Conservation (phyloP, 2,888 invertebrate genomes). For the Nemotelus nigrinus region DNA sequence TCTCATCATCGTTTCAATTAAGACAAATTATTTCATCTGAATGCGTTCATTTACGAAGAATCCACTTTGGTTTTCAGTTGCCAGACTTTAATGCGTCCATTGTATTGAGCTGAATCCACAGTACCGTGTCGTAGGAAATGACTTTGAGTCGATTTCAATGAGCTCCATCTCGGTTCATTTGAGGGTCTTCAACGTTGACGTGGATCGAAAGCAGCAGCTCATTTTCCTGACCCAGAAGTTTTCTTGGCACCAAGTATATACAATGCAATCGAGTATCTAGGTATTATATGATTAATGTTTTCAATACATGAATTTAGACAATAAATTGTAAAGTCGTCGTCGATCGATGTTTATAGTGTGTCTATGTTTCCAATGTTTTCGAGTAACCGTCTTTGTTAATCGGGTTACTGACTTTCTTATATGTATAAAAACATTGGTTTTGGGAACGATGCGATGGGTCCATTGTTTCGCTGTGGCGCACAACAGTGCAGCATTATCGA, state of each 20-base stretch:
- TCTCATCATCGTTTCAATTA: conserved; percentile 43
- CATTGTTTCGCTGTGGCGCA: conserved; percentile 3
- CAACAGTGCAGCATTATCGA: background rate
- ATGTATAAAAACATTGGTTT: background rate
- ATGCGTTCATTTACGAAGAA: conserved; percentile 34
- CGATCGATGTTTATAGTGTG: conserved; percentile 7
- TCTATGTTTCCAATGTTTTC: conserved; percentile 1
- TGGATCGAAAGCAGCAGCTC: background rate
- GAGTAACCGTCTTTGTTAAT: background rate
- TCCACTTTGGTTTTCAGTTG: conserved; percentile 28
- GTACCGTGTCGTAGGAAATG: background rate
- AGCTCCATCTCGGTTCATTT: background rate
- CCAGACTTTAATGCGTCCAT: background rate
- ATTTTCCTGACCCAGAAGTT: conserved; percentile 12
- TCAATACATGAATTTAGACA: background rate
- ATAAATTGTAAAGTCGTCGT: conserved; percentile 11
- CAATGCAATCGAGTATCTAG: background rate
- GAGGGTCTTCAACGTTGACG: background rate
- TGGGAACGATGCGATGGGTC: conserved; percentile 8
- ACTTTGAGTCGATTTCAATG: conserved; percentile 1
- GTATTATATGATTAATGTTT: background rate
- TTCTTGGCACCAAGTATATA: background rate
- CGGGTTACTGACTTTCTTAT: conserved; percentile 7
- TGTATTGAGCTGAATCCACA: background rate
- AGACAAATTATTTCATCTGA: conserved; percentile 38